phyloP scores from a whole-genome alignment of 2,113 vertebrate genomes.

The Scomber japonicus region DNA sequence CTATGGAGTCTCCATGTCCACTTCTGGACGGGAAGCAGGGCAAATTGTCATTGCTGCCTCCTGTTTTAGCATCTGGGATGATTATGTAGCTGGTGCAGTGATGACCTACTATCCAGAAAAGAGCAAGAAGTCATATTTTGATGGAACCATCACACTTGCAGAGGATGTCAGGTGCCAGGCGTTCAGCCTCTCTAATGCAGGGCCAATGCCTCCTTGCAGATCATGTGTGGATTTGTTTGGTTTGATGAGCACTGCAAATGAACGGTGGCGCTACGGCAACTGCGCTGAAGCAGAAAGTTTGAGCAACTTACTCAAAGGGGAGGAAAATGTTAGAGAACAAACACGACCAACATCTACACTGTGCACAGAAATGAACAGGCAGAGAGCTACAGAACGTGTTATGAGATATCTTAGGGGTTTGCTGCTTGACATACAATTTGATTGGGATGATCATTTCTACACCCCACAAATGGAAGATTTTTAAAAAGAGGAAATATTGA shows the following conservation, averaged over 20 bases:
- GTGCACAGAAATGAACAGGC: background rate
- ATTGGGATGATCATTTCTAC: too few species aligned
- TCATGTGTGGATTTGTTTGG: constrained; percentile 42
- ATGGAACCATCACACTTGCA: constrained; percentile 44
- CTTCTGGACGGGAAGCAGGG: accelerated
- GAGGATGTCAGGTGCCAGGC: background rate
- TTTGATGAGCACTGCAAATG: accelerated
- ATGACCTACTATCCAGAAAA: constrained; percentile 24
- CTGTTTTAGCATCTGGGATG: constrained; percentile 11
- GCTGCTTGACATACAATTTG: too few species aligned
- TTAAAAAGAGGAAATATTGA: too few species aligned
- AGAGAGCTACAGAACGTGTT: too few species aligned
- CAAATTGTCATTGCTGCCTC: background rate
- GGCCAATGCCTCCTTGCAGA: accelerated
- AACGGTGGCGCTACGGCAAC: background rate
- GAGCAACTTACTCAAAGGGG: constrained; percentile 45
- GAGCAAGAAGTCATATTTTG: accelerated
- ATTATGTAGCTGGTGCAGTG: constrained; percentile 49
- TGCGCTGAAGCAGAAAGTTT: constrained; percentile 57
- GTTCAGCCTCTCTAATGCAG: accelerated
- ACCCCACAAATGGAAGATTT: too few species aligned
- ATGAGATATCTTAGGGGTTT: too few species aligned
- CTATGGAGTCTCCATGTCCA: constrained; percentile 64
- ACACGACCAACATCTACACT: accelerated
- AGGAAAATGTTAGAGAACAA: accelerated